phyloP scores from a whole-genome alignment of 2,888 invertebrate species.

The Nemoura dubitans region DNA sequence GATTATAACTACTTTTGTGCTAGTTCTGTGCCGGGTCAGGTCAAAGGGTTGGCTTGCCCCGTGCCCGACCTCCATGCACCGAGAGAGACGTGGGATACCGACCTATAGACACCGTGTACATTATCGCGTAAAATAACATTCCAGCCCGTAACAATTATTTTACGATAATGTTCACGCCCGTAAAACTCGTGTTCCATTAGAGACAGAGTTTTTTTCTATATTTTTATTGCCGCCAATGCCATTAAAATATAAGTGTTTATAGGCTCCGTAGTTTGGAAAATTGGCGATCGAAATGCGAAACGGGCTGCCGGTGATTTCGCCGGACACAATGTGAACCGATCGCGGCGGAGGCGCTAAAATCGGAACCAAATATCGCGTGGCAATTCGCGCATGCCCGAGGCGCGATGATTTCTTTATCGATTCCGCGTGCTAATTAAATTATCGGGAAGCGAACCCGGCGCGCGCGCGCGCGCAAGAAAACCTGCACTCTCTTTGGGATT shows the following conservation, averaged over 20 bases:
- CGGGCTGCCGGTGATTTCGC: background rate
- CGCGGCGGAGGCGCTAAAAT: too few relatives aligned
- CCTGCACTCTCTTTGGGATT: background rate
- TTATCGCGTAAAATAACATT: background rate
- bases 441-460: background rate
- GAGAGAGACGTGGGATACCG: too few relatives aligned
- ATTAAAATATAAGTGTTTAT: background rate
- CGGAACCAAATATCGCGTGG: background rate
- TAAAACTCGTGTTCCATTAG: background rate
- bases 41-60: too few relatives aligned
- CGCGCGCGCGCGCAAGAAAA: background rate
- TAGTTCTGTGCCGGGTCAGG: too few relatives aligned
- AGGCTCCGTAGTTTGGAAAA: background rate
- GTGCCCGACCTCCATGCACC: too few relatives aligned
- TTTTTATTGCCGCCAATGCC: background rate
- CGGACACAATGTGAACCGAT: too few relatives aligned
- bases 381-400: background rate
- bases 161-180: background rate
- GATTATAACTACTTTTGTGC: too few relatives aligned
- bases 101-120: too few relatives aligned
- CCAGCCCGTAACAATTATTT: background rate
- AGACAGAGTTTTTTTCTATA: background rate
- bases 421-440: background rate
- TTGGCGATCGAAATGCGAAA: background rate
- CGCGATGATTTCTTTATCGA: background rate